These are phyloP conservation scores for Limenitis camilla DNA, from an alignment of 2,888 invertebrate genomes.

Conservation along the genomic window DNA sequence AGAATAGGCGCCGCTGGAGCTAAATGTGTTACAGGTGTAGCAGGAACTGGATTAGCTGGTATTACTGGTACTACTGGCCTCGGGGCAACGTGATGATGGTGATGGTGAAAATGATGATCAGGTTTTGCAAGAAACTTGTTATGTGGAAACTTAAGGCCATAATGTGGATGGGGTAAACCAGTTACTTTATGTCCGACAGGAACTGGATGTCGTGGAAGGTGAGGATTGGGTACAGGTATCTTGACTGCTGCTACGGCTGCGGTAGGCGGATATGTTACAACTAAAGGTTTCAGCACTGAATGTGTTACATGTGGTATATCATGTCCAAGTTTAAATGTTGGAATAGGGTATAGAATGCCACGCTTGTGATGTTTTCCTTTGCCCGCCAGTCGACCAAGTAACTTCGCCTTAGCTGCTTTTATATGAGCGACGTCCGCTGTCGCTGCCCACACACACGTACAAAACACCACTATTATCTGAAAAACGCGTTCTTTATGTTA, in stretches of 20 bases:
- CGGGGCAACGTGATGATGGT: conserved; percentile 59
- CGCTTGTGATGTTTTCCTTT: conserved; percentile 57
- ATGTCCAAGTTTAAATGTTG: conserved; percentile 65
- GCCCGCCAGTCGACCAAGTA: conserved; percentile 41
- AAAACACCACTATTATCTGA: conserved; percentile 59
- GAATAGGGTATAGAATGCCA: conserved; percentile 55
- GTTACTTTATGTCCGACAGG: conserved; percentile 54
- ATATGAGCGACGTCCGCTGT: conserved; percentile 50
- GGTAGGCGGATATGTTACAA: conserved; percentile 64
- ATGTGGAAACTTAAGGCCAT: conserved; percentile 54
- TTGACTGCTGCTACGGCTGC: conserved; percentile 62
- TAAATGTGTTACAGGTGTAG: conserved; percentile 25
- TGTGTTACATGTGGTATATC: conserved; percentile 66
- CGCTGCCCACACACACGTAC: conserved; percentile 44
- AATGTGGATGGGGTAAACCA: conserved; percentile 52
- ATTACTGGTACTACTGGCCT: conserved; percentile 48
- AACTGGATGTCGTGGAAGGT: conserved; percentile 44
- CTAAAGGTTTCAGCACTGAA: conserved; percentile 62
- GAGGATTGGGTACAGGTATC: conserved; percentile 53
- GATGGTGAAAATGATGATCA: conserved; percentile 61
- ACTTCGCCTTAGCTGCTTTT: conserved; percentile 45
- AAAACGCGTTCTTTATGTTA: conserved; percentile 42
- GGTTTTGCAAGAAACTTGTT: conserved; percentile 47
- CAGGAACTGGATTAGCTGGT: conserved; percentile 23
- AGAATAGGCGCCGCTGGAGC: conserved; percentile 37